Conservation (phyloP, 37 sponge, comb jelly and placozoan genomes). For the Hexactinellida sp. region DNA sequence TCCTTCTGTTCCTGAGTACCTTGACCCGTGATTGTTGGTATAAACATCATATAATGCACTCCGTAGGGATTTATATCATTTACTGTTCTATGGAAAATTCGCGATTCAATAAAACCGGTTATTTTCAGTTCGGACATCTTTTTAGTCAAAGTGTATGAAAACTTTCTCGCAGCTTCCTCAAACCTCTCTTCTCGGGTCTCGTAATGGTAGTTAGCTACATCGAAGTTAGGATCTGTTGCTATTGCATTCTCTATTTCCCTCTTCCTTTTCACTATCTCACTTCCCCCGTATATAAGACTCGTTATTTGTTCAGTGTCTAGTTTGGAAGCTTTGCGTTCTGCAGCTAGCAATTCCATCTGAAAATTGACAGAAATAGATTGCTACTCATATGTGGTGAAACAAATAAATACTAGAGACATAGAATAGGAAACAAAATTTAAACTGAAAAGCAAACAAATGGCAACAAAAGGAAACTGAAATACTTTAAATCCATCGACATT, state of each 20-base stretch:
- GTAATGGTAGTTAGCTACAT: not conserved
- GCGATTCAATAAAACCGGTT: not conserved
- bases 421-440: too few species aligned
- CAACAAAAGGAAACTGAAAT: too few species aligned
- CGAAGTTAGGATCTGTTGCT: not conserved
- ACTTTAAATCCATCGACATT: too few species aligned
- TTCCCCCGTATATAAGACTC: slow-evolving; percentile 41
- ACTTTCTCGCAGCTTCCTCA: not conserved
- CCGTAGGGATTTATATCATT: slow-evolving; percentile 33
- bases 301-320: slow-evolving; percentile 47
- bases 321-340: slow-evolving; percentile 38
- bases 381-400: too few species aligned
- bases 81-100: slow-evolving; percentile 22
- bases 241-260: slow-evolving; percentile 30
- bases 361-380: too few species aligned
- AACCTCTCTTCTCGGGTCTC: not conserved
- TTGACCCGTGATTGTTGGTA: slow-evolving; percentile 62
- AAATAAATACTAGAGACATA: too few species aligned
- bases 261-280: slow-evolving; percentile 30
- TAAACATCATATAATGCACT: slow-evolving; percentile 54
- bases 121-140: not conserved
- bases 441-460: too few species aligned
- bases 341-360: not conserved
- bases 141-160: not conserved
- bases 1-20: slow-evolving; percentile 64